phyloP scores from a whole-genome alignment of 1,140 invertebrate genomes.

The Lepidotrigona ventralis region DNA sequence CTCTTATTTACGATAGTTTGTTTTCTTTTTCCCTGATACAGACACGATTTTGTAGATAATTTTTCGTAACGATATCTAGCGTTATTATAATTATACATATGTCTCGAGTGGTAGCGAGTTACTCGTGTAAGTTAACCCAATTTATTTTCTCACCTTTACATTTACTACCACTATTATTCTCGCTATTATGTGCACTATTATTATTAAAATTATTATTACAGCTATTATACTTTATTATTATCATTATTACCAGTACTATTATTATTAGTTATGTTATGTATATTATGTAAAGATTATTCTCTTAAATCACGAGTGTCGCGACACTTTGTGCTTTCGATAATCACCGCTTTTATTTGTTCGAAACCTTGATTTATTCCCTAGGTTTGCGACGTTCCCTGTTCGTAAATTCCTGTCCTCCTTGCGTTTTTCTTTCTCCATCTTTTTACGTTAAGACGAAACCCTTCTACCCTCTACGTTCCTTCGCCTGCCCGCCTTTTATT shows the following conservation, averaged over 20 bases:
- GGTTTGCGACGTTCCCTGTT: constrained; percentile 9
- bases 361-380: neutral
- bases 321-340: neutral
- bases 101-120: constrained; percentile 56
- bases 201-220: constrained; percentile 53
- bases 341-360: constrained; percentile 1
- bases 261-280: constrained; percentile 59
- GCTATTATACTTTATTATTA: constrained; percentile 49
- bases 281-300: constrained; percentile 30
- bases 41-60: constrained; percentile 59
- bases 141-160: constrained; percentile 43
- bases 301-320: neutral
- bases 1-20: constrained; percentile 17
- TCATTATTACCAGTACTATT: constrained; percentile 38
- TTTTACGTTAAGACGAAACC: neutral
- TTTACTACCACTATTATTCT: constrained; percentile 56
- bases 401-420: neutral
- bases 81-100: constrained; percentile 43
- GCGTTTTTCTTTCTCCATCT: neutral
- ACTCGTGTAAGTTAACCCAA: constrained; percentile 53
- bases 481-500: neutral
- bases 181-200: constrained; percentile 63
- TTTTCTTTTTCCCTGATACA: constrained; percentile 33
- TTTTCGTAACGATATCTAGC: constrained; percentile 25
- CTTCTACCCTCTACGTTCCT: neutral